phyloP scores from a whole-genome alignment of 2,797 vertebrate genomes.

The Tragopan temminckii region DNA sequence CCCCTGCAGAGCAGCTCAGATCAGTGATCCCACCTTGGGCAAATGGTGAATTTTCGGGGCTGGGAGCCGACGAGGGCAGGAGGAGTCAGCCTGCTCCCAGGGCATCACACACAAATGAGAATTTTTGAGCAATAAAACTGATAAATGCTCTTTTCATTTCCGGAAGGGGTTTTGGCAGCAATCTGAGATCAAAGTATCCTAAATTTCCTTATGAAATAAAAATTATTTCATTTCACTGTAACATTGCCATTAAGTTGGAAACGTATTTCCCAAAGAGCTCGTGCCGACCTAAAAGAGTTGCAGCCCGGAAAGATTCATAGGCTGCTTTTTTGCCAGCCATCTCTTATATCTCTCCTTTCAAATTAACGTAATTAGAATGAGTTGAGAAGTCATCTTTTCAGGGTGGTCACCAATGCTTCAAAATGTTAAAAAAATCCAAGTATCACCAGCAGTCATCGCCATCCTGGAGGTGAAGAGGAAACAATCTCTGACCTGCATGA shows the following conservation, averaged over 20 bases:
- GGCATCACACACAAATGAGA: not conserved
- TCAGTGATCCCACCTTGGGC: not conserved
- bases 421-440: not conserved
- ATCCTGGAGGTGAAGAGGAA: not conserved
- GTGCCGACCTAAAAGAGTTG: not conserved
- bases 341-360: not conserved
- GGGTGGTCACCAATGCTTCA: not conserved
- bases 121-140: slow-evolving; percentile 14
- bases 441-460: not conserved
- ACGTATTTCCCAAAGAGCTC: not conserved
- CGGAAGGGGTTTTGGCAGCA: not conserved
- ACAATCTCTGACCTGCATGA: not conserved
- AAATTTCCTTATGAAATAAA: slow-evolving; percentile 58
- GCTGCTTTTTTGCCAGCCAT: not conserved
- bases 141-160: slow-evolving; percentile 35
- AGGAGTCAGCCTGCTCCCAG: not conserved
- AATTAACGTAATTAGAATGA: slow-evolving; percentile 20
- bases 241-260: not conserved
- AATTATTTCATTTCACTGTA: slow-evolving; percentile 26
- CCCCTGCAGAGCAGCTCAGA: not conserved
- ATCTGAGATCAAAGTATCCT: slow-evolving; percentile 28
- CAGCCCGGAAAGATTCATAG: not conserved
- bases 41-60: not conserved
- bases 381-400: not conserved
- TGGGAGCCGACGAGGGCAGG: not conserved